phyloP scores from a whole-genome alignment of 2,113 vertebrate species.

The Trinectes maculatus region DNA sequence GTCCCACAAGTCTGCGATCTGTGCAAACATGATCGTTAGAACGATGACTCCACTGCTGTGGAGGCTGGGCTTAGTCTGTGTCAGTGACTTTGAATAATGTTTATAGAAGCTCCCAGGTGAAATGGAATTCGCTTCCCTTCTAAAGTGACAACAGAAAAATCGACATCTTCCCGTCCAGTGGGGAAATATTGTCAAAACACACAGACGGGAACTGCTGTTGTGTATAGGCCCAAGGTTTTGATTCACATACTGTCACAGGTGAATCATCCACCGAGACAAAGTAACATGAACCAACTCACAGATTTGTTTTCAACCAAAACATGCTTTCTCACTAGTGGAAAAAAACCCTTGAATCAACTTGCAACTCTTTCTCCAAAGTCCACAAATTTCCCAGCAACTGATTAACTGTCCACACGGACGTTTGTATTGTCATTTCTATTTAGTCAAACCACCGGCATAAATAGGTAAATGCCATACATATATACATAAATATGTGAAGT shows the following conservation, averaged over 20 bases:
- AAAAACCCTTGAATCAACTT: constrained; percentile 29
- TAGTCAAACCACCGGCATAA: background rate
- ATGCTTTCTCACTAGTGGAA: constrained; percentile 20
- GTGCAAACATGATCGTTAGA: constrained; percentile 15
- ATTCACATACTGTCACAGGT: constrained; percentile 29
- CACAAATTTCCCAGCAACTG: constrained; percentile 47
- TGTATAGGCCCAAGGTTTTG: constrained; percentile 44
- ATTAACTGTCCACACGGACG: background rate
- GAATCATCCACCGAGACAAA: constrained; percentile 58
- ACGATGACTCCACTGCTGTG: background rate
- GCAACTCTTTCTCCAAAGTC: constrained; percentile 24
- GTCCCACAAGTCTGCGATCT: background rate
- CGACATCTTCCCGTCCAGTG: constrained; percentile 30
- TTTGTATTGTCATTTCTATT: constrained; percentile 16
- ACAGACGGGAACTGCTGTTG: constrained; percentile 5
- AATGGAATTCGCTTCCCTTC: constrained; percentile 40
- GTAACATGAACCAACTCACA: constrained; percentile 37
- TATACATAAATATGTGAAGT: background rate
- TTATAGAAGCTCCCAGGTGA: constrained; percentile 27
- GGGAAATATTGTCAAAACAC: constrained; percentile 21
- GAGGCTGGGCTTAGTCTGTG: background rate
- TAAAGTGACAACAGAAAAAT: constrained; percentile 31
- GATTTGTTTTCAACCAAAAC: constrained; percentile 25
- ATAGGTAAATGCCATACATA: background rate
- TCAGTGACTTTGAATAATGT: constrained; percentile 11